Conservation (phyloP, 2,797 vertebrate species). For the Capromys pilorides region DNA sequence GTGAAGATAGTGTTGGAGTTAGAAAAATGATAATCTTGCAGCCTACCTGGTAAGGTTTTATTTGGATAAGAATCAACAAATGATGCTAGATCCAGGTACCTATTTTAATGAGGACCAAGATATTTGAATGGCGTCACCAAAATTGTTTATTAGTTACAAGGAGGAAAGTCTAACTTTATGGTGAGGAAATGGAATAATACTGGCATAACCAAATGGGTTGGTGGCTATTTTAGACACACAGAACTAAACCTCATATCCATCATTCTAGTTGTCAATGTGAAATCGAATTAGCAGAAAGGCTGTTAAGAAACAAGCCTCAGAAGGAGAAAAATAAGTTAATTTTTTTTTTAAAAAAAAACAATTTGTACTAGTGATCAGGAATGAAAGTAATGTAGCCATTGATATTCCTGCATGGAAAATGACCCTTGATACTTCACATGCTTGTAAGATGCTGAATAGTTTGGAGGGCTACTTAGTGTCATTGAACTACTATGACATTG, state of each 20-base stretch:
- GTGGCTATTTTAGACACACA: neutral
- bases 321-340: neutral
- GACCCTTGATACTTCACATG: neutral
- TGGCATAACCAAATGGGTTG: neutral
- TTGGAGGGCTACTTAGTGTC: neutral
- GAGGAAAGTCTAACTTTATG: neutral
- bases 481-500: neutral
- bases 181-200: neutral
- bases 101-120: conserved; percentile 17
- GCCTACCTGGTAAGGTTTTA: neutral
- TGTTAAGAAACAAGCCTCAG: neutral
- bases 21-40: neutral
- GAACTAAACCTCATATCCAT: neutral
- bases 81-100: neutral
- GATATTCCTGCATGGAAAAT: neutral
- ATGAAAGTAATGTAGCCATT: neutral
- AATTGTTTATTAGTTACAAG: neutral
- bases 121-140: neutral
- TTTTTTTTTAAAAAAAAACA: too few species aligned
- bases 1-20: neutral
- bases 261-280: neutral
- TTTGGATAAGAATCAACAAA: conserved; percentile 14
- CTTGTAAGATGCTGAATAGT: conserved; percentile 17
- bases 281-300: conserved; percentile 8
- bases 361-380: neutral